Conservation (phyloP, 2,797 vertebrate species). For the Macropus fuliginosus region DNA sequence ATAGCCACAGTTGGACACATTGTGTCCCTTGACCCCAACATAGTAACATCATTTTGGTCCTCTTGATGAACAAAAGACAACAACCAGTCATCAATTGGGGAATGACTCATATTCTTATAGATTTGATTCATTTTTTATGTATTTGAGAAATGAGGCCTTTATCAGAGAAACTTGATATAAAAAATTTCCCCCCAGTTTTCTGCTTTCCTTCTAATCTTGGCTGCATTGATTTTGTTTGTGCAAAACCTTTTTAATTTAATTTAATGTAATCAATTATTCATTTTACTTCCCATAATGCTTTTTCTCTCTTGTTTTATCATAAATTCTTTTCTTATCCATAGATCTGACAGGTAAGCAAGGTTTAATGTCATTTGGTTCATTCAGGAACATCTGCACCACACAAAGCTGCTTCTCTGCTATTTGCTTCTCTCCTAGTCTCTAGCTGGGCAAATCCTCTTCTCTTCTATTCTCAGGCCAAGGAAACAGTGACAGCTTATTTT, state of each 20-base stretch:
- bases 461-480: not conserved
- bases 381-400: not conserved
- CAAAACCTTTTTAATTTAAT: not conserved
- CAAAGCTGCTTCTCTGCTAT: not conserved
- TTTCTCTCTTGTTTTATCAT: not conserved
- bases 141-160: not conserved
- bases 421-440: not conserved
- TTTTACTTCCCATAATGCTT: not conserved
- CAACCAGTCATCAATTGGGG: not conserved
- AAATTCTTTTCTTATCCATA: not conserved
- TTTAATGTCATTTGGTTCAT: not conserved
- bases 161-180: not conserved
- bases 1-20: not conserved
- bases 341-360: not conserved
- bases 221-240: not conserved
- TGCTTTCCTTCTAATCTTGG: not conserved
- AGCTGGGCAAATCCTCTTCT: not conserved
- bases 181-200: not conserved
- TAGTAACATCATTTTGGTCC: not conserved
- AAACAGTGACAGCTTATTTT: not conserved
- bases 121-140: not conserved
- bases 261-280: not conserved
- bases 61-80: not conserved
- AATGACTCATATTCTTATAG: not conserved
- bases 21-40: not conserved